A percentile compares a stretch with the other conserved stretches of the same genome.
These are phyloP conservation scores for Zygaena filipendulae DNA, from an alignment of 2,888 invertebrate genomes.

Conservation along the genomic window DNA sequence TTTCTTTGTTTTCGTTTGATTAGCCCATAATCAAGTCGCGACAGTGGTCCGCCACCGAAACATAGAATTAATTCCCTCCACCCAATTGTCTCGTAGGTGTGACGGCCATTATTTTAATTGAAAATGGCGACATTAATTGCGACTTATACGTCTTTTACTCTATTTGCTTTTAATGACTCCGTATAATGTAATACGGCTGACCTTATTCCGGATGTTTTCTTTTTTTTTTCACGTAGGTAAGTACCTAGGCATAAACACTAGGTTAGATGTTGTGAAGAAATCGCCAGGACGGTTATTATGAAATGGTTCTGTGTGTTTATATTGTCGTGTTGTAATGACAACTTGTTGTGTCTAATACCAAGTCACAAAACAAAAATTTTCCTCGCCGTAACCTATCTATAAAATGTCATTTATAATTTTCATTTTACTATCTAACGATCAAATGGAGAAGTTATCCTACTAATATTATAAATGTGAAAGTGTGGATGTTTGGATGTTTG, in stretches of 20 bases:
- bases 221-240: conserved; percentile 1
- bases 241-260: too few relatives aligned
- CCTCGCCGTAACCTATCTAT: too few relatives aligned
- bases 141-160: conserved; percentile 41
- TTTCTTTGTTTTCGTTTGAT: too few relatives aligned
- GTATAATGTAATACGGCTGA: conserved; percentile 25
- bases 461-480: too few relatives aligned
- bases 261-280: not conserved
- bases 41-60: conserved; percentile 30
- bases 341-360: too few relatives aligned
- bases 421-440: too few relatives aligned
- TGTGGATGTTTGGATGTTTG: too few relatives aligned
- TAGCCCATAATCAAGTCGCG: conserved; percentile 34
- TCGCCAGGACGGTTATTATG: too few relatives aligned
- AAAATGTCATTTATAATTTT: too few relatives aligned
- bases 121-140: conserved; percentile 48
- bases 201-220: conserved; percentile 21
- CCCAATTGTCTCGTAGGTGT: conserved; percentile 66
- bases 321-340: conserved; percentile 17
- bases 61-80: conserved; percentile 52
- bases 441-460: too few relatives aligned
- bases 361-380: too few relatives aligned
- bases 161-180: conserved; percentile 30
- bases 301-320: conserved; percentile 19
- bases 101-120: conserved; percentile 67